These are phyloP conservation scores for Cryptosula pallasiana DNA, from an alignment of 2,888 invertebrate genomes.

Conservation along the genomic window DNA sequence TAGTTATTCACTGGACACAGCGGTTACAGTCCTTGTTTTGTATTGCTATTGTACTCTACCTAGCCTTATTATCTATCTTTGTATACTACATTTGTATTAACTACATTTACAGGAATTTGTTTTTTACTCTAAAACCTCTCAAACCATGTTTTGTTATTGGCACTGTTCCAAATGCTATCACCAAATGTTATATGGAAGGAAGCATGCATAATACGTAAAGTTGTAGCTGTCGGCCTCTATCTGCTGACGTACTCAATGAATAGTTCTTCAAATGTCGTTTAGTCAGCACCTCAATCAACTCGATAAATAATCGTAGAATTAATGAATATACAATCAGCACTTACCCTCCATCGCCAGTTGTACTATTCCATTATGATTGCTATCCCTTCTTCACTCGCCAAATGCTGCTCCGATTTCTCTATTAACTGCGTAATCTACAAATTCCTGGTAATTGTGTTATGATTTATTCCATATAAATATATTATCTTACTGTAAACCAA, in stretches of 20 bases:
- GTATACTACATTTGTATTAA: neutral
- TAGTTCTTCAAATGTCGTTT: too few species aligned
- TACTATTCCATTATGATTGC: too few species aligned
- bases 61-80: neutral
- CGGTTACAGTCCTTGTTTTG: neutral
- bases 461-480: constrained; percentile 11
- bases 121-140: constrained; percentile 22
- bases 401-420: neutral
- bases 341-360: too few species aligned
- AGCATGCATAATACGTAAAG: constrained; percentile 11
- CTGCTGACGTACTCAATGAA: too few species aligned
- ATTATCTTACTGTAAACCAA: neutral
- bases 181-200: neutral
- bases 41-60: neutral
- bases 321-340: too few species aligned
- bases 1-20: neutral
- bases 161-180: neutral
- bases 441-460: constrained; percentile 23
- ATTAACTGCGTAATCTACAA: constrained; percentile 21
- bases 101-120: constrained; percentile 21
- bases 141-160: neutral
- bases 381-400: too few species aligned
- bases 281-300: too few species aligned
- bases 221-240: too few species aligned
- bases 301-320: too few species aligned